A percentile compares a stretch with the other conserved stretches of the same genome.
These are phyloP conservation scores for Actias luna DNA, from an alignment of 2,888 invertebrate genomes.

Conservation along the genomic window DNA sequence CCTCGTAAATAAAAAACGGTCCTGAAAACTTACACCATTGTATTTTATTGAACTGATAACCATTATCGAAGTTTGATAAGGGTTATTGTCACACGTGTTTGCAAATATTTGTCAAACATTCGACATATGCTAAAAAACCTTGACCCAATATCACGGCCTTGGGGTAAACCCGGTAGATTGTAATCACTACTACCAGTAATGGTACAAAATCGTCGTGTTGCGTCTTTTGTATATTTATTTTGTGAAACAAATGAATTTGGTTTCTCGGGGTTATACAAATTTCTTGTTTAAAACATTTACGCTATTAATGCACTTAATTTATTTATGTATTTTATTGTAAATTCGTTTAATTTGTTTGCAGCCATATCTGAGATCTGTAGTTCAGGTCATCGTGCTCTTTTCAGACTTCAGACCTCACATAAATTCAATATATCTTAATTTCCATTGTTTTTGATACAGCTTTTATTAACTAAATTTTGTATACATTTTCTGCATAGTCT, in stretches of 20 bases:
- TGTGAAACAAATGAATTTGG: background rate
- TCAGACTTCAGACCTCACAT: too few species aligned
- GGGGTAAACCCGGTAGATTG: constrained; percentile 5
- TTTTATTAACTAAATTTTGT: too few species aligned
- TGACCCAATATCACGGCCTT: constrained; percentile 37
- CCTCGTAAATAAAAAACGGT: background rate
- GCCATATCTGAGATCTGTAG: too few species aligned
- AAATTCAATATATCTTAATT: too few species aligned
- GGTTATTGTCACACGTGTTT: constrained; percentile 13
- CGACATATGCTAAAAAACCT: constrained; percentile 33
- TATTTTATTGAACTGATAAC: constrained; percentile 7
- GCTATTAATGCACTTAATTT: too few species aligned
- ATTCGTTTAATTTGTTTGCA: too few species aligned
- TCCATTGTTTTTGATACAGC: too few species aligned
- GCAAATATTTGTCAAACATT: constrained; percentile 30
- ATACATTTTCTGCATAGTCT: too few species aligned
- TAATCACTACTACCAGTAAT: background rate
- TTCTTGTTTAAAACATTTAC: background rate
- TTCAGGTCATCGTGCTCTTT: too few species aligned
- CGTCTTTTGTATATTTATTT: background rate
- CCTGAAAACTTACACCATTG: constrained; percentile 1
- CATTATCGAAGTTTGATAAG: constrained; percentile 10
- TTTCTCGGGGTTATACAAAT: background rate
- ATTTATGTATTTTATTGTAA: too few species aligned
- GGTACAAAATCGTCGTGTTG: background rate